Conservation (phyloP, 1,140 invertebrate genomes). For the Drosophila tsacasi region DNA sequence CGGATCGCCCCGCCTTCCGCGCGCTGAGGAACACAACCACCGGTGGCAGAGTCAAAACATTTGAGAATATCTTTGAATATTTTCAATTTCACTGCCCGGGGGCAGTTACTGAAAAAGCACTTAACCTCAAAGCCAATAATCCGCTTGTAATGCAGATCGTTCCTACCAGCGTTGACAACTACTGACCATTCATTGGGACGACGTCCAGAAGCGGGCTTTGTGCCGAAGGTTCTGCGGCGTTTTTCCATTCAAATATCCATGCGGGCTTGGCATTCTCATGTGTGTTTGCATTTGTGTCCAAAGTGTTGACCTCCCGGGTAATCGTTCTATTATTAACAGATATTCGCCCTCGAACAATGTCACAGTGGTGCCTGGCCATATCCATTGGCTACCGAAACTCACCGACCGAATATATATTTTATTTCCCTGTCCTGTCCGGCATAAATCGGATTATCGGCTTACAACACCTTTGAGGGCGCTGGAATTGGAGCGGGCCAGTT, state of each 20-base stretch:
- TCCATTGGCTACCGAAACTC: constrained; percentile 35
- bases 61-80: constrained; percentile 56
- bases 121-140: constrained; percentile 83
- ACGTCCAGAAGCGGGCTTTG: constrained; percentile 31
- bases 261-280: constrained; percentile 29
- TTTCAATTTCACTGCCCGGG: constrained; percentile 51
- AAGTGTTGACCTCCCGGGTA: constrained; percentile 76
- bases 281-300: constrained; percentile 40
- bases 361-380: constrained; percentile 51
- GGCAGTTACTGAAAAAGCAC: constrained; percentile 64
- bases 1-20: constrained; percentile 63
- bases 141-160: constrained; percentile 78
- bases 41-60: constrained; percentile 69
- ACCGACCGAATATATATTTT: constrained; percentile 17
- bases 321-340: constrained; percentile 80
- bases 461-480: constrained; percentile 43
- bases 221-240: constrained; percentile 56
- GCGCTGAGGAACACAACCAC: constrained; percentile 26
- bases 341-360: constrained; percentile 66
- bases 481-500: constrained; percentile 10
- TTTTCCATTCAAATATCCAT: constrained; percentile 73
- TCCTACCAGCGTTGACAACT: constrained; percentile 54
- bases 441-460: constrained; percentile 55
- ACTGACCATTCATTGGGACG: constrained; percentile 29
- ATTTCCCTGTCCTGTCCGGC: constrained; percentile 69